Evolutionary conservation across 2,888 invertebrate genomes (phyloP), one percentile per base, ranked within the genome.

Genomic region (Nudaria mundana): DNA sequence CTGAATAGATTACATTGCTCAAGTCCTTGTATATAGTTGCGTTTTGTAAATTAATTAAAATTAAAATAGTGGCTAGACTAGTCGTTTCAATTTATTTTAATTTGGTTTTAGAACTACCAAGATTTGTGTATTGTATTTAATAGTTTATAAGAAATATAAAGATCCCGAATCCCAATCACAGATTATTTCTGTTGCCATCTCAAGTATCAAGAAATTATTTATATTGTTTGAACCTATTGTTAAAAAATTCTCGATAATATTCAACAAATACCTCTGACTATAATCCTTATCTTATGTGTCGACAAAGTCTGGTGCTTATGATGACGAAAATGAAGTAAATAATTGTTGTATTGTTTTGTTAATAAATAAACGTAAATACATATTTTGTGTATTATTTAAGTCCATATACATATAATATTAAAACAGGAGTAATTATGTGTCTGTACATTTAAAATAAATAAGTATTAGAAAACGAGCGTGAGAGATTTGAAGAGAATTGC

Each of bases 71-170:
- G 66, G 73, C 79, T n/a, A n/a, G 76, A 69, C 80, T 81, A 81
- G 80, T 81, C 81, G 73, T 79, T 77, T 73, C 74, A 69, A 67
- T 64, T 64, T n/a, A n/a, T n/a, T n/a, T n/a, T n/a, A n/a, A n/a
- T n/a, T n/a, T n/a, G n/a, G n/a, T n/a, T n/a, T n/a, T n/a, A n/a
- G n/a, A n/a, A n/a, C n/a, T n/a, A n/a, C n/a, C n/a, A n/a, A 24
- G 14, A 24, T 6, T 15, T 11, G 10, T 33, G 8, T 15, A 10
- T 24, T 24, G 32, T 24, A 10, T 15, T 22, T 24, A 15, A 23
- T 24, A 24, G 23, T 8, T 33, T 11, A 6, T n/a, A 22, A 24
- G 15, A n/a, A 23, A 8, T 23, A n/a, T 20, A 30, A 5, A 6
- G 12, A 11, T 24, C n/a, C n/a, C n/a, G n/a, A n/a, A n/a, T n/a